phyloP scores from a whole-genome alignment of 2,888 invertebrate genomes.

The Lydus trimaculatus region DNA sequence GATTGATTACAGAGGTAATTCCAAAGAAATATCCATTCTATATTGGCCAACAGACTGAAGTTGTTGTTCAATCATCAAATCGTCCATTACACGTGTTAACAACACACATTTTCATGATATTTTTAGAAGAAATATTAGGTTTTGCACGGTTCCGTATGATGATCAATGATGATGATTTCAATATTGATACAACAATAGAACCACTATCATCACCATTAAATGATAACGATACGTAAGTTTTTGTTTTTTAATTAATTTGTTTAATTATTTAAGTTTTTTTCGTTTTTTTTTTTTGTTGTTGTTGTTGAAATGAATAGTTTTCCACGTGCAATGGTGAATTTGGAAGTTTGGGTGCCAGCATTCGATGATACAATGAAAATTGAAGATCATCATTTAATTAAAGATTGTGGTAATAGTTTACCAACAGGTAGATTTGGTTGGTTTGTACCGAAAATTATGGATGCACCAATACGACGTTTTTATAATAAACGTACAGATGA shows the following conservation, averaged over 20 bases:
- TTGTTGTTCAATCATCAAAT: slow-evolving; percentile 65
- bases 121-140: slow-evolving; percentile 62
- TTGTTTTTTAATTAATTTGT: background rate
- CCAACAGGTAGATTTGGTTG: slow-evolving; percentile 70
- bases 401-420: slow-evolving; percentile 64
- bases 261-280: background rate
- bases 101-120: slow-evolving; percentile 67
- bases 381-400: slow-evolving; percentile 56
- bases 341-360: slow-evolving; percentile 75
- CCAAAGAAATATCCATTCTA: slow-evolving; percentile 61
- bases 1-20: slow-evolving; percentile 58
- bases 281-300: background rate
- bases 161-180: slow-evolving; percentile 60
- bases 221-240: slow-evolving; percentile 29
- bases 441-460: slow-evolving; percentile 66
- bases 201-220: slow-evolving; percentile 46
- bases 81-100: slow-evolving; percentile 66
- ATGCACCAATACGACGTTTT: slow-evolving; percentile 40
- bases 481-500: slow-evolving; percentile 50
- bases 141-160: slow-evolving; percentile 60
- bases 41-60: slow-evolving; percentile 56
- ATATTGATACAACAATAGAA: slow-evolving; percentile 53
- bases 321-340: slow-evolving; percentile 67
- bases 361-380: slow-evolving; percentile 65
- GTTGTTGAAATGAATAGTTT: slow-evolving; percentile 49